Base-by-base conservation (phyloP, 1,140 invertebrate genomes). In the Nomia melanderi region DNA sequence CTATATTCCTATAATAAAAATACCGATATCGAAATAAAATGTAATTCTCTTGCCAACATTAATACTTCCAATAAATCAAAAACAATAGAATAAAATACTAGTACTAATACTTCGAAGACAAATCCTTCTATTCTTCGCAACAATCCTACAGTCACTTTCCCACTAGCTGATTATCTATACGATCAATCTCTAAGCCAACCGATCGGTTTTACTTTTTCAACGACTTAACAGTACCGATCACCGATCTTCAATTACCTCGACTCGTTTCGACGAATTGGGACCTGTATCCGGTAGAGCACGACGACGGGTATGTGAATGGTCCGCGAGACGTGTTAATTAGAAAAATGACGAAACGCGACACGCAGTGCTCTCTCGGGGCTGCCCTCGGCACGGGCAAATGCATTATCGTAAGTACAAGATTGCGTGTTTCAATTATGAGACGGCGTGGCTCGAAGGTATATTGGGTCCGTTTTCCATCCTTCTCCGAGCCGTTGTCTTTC, bases 401-500 rank as follows among this genome's bases (percentile, higher is more conserved):
- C 82, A 85, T 86, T 87, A 87, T 86, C 73, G 78, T 90, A 91
- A 90, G 83, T 90, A 88, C 81, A 78, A 83, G 85, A 91, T 92
- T 84, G 89, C 90, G 90, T 92, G 89, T 90, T 91, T 91, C 88
- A 92, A 90, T 91, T 90, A 91, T 88, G 84, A 84, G 81, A 81
- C 79, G 82, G 72, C 11, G 74, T 78, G 57, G 69, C 79, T 84
- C 83, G 27, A 78, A 79, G 86, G 81, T 81, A 70, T 86, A 85
- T 87, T 70, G 76, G 79, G 81, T 86, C 83, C 84, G 81, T 80
- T 83, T n/a, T 86, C 79, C 77, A 80, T 88, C 78, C 76, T 79
- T 79, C 84, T 76, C 82, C 17, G 12, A n/a, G 31, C 70, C 8
- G 63, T 63, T 50, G 50, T 71, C 60, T 73, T 50, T 64, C 63